phyloP scores from a whole-genome alignment of 2,888 invertebrate genomes.

The Leptothorax acervorum region DNA sequence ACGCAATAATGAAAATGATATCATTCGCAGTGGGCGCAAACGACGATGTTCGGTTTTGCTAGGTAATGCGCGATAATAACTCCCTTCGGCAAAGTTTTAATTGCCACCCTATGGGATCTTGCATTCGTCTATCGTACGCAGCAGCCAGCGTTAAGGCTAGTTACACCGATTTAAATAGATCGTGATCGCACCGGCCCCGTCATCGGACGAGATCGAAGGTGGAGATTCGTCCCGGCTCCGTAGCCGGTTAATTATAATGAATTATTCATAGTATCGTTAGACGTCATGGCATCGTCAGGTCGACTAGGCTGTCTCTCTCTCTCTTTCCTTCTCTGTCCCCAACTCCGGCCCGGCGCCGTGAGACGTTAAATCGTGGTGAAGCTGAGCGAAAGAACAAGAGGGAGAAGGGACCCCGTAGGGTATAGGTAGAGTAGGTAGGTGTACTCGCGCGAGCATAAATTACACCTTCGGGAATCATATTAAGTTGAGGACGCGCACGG shows the following conservation, averaged over 20 bases:
- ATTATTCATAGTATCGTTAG: constrained; percentile 65
- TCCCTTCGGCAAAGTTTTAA: constrained; percentile 34
- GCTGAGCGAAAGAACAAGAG: constrained; percentile 49
- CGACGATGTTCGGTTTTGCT: neutral
- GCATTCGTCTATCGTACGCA: neutral
- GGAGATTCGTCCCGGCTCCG: constrained; percentile 50
- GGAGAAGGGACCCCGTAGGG: neutral
- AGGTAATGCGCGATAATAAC: constrained; percentile 40
- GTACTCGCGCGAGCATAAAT: constrained; percentile 56
- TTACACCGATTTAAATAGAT: constrained; percentile 62
- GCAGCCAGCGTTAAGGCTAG: constrained; percentile 30
- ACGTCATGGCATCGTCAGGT: constrained; percentile 58
- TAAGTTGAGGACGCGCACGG: constrained; percentile 54
- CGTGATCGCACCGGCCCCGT: constrained; percentile 57
- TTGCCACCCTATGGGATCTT: constrained; percentile 7
- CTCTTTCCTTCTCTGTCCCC: neutral
- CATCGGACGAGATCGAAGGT: constrained; percentile 52
- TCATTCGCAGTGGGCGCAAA: neutral
- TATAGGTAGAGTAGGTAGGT: constrained; percentile 19
- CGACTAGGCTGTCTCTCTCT: neutral
- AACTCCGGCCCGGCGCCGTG: constrained; percentile 16
- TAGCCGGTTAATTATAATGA: constrained; percentile 63
- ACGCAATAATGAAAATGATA: neutral
- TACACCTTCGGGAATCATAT: constrained; percentile 48
- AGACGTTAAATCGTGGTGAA: constrained; percentile 50